Evolutionary conservation across 2,113 vertebrate genomes (phyloP).

Genomic region (Bubalus kerabau): DNA sequence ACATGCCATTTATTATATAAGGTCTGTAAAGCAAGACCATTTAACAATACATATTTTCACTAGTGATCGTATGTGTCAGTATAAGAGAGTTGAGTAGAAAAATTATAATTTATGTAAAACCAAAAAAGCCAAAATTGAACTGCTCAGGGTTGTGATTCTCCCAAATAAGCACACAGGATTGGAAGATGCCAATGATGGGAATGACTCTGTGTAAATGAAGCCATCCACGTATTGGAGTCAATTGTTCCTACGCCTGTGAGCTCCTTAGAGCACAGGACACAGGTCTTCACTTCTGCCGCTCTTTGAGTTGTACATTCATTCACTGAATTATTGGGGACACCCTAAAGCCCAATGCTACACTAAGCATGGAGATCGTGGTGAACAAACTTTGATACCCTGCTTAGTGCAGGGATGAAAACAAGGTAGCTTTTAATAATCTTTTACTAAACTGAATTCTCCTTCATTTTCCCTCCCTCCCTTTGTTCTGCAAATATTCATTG

Average conservation of each 20-base stretch:
- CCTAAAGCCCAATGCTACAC: neutral
- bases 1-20: neutral
- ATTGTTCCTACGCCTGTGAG: neutral
- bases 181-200: neutral
- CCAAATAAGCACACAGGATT: neutral
- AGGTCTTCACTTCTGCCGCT: neutral
- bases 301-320: neutral
- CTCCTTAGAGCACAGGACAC: neutral
- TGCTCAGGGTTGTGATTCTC: neutral
- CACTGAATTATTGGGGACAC: neutral
- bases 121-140: neutral
- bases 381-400: neutral
- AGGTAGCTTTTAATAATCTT: neutral
- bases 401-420: neutral
- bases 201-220: neutral
- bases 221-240: accelerated
- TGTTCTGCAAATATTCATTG: neutral
- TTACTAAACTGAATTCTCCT: neutral
- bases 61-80: neutral
- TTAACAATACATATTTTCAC: neutral
- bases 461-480: neutral
- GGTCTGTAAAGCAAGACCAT: accelerated
- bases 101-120: neutral
- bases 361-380: neutral
- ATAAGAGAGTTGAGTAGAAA: neutral